Evolutionary conservation across 2,888 invertebrate genomes (phyloP), one percentile per base, ranked within the genome.

Genomic region (Syrista parreyssii): DNA sequence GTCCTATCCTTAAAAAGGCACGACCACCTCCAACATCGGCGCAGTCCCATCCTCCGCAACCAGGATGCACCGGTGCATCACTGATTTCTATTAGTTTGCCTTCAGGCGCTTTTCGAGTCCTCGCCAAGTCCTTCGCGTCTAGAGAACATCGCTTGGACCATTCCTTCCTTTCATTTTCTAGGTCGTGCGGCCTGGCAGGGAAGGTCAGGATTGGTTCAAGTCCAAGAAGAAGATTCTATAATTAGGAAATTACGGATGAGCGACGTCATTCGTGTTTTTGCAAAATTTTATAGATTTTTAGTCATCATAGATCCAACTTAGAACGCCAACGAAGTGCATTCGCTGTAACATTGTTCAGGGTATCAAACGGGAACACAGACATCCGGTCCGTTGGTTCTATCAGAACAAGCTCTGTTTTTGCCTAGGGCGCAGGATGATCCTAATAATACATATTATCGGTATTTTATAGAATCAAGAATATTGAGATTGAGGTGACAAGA

Each of bases 161-260:
- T 55, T 55, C 9, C 55, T 55, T 15, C 55, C 23, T 15, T 55
- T 23, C 23, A 88, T 88, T 89, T 89, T 89, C 88, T 89, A 89
- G 89, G 88, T 89, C 89, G 88, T 84, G 81, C 86, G 86, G 84
- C 86, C 84, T 85, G 85, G 85, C 88, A 85, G 85, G 89, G 88
- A 89, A 89, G 89, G 89, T 89, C 89, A 89, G 89, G 89, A 89
- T 89, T 89, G 88, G 88, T 89, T 89, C 88, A 89, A 89, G 89
- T 89, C 89, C 89, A 89, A 89, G 82, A 34, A 68, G 35, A 33
- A 12, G 1, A 32, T 74, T 77, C 77, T 77, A 77, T 77, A 76
- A 77, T 77, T 75, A 71, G 71, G 2, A 55, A 55, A 55, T 55
- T 55, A 55, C 55, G 9, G 9, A 23, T 23, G 55, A 55, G 55